A percentile compares a stretch with the other conserved stretches of the same genome.
Evolutionary conservation across 2,888 invertebrate genomes (phyloP).

Genomic region (Machimus rusticus): DNA sequence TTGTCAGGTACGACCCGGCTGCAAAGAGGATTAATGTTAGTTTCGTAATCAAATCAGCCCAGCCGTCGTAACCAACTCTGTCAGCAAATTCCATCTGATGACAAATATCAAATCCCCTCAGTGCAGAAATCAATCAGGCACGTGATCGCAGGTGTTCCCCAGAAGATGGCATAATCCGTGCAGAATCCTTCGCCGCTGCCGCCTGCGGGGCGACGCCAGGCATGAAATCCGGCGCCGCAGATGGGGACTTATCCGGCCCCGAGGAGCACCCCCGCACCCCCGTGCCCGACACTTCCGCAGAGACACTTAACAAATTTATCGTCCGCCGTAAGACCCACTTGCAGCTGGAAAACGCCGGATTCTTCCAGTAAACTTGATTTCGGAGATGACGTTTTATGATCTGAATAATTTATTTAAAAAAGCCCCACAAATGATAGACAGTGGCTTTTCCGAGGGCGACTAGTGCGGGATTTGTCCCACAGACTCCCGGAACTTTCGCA

Average conservation of each 20-base stretch:
- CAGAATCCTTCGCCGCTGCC: not conserved
- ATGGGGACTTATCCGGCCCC: not conserved
- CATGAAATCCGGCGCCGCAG: not conserved
- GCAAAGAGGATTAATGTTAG: not conserved
- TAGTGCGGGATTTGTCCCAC: slow-evolving; percentile 22
- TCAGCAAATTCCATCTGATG: slow-evolving; percentile 27
- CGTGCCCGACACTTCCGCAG: slow-evolving; percentile 24
- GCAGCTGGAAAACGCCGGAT: not conserved
- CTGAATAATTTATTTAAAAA: slow-evolving; percentile 48
- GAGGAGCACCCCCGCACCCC: not conserved
- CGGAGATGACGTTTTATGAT: slow-evolving; percentile 45
- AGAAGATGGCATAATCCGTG: slow-evolving; percentile 13
- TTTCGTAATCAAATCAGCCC: not conserved
- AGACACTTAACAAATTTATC: slow-evolving; percentile 47
- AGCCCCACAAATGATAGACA: slow-evolving; percentile 41
- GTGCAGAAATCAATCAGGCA: slow-evolving; percentile 40
- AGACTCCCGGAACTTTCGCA: not conserved
- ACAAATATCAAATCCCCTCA: slow-evolving; percentile 39
- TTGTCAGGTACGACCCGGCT: not conserved
- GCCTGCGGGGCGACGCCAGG: not conserved
- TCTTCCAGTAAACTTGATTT: slow-evolving; percentile 43
- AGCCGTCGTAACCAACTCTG: not conserved
- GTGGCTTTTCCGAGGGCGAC: not conserved
- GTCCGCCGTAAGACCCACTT: slow-evolving; percentile 41
- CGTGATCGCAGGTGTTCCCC: slow-evolving; percentile 39